A percentile compares a stretch with the other conserved stretches of the same genome.
These are phyloP conservation scores for Pampus argenteus DNA, from an alignment of 2,797 vertebrate species.

Conservation along the genomic window DNA sequence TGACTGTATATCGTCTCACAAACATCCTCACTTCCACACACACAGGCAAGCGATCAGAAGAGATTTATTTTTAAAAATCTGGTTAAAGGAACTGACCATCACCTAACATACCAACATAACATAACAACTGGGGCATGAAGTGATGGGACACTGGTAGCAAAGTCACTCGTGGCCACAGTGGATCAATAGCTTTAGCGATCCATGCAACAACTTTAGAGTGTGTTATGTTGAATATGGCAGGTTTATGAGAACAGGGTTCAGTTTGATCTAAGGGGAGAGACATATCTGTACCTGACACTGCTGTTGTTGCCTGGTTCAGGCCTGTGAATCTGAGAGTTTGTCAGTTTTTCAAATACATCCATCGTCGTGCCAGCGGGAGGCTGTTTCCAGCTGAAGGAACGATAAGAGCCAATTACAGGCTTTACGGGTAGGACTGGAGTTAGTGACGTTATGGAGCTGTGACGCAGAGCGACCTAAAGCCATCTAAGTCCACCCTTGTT, in stretches of 20 bases:
- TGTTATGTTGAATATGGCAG: not conserved
- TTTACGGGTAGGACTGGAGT: not conserved
- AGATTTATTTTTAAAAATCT: slow-evolving; percentile 35
- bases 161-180: not conserved
- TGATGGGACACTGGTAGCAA: slow-evolving; percentile 29
- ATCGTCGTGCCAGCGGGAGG: not conserved
- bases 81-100: slow-evolving; percentile 34
- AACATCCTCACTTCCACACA: slow-evolving; percentile 19
- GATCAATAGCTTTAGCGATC: not conserved
- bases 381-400: not conserved
- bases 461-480: no score
- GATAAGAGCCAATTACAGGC: not conserved
- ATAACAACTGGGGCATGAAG: slow-evolving; percentile 44
- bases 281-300: not conserved
- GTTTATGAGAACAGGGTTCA: not conserved
- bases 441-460: no score
- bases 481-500: no score
- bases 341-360: not conserved
- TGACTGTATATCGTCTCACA: slow-evolving; percentile 14
- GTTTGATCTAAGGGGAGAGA: no score
- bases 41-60: slow-evolving; percentile 23
- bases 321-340: not conserved
- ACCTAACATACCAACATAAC: no score
- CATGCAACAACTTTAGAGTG: not conserved
- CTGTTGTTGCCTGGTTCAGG: not conserved